Conservation (phyloP, 1,140 invertebrate genomes). For the Pteromalus puparum region DNA sequence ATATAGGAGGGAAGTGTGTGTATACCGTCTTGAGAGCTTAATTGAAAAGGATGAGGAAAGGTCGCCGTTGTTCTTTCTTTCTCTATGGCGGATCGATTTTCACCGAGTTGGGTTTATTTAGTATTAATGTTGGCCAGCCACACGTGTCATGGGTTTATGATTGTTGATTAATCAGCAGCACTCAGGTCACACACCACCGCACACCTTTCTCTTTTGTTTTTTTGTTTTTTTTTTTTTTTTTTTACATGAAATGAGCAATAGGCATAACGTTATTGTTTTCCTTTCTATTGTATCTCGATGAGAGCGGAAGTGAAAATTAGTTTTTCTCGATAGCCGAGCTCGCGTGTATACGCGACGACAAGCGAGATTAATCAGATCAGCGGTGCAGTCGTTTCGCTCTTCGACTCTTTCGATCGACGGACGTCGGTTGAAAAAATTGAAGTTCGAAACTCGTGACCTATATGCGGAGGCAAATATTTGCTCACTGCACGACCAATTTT, state of each 20-base stretch:
- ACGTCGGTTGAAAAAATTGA: too few relatives aligned
- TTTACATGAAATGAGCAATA: not conserved
- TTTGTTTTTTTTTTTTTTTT: too few relatives aligned
- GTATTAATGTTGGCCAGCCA: not conserved
- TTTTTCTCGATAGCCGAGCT: not conserved
- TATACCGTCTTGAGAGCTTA: not conserved
- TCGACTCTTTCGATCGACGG: not conserved
- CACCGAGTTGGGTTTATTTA: not conserved
- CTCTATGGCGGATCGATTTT: not conserved
- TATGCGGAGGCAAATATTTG: too few relatives aligned
- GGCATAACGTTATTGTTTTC: not conserved
- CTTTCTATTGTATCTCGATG: not conserved
- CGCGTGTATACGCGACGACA: too few relatives aligned
- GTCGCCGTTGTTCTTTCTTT: not conserved
- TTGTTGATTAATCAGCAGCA: slow-evolving; percentile 43
- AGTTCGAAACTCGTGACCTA: too few relatives aligned
- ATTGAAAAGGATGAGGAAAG: slow-evolving; percentile 24
- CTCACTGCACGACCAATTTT: too few relatives aligned
- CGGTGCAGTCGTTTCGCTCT: not conserved
- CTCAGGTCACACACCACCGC: slow-evolving; percentile 41
- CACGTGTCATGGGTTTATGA: not conserved
- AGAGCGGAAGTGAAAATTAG: not conserved
- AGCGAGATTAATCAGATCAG: not conserved
- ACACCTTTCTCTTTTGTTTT: slow-evolving; percentile 12
- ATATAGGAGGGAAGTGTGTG: not conserved